Base-by-base conservation (phyloP, 2,888 invertebrate genomes). In the Phortica okadai region DNA sequence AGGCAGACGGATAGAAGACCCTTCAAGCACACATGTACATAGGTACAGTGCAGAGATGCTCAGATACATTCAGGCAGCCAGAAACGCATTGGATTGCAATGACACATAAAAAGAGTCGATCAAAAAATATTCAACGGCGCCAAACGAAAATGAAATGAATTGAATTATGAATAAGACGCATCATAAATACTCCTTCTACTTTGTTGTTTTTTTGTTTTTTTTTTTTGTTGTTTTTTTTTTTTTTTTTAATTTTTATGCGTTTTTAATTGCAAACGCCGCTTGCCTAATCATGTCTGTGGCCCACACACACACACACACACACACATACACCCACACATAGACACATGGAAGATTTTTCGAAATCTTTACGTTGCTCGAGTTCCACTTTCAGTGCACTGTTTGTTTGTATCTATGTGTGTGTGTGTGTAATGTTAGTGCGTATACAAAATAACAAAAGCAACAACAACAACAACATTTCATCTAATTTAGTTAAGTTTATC, bases 151-250 rank as follows among this genome's bases (percentile, higher is more conserved):
- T 54, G 42, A 83, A 87, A 82, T 79, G 82, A 84, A 84, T 85
- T 85, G 82, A 85, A 85, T 85, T 84, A 85, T 87, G 87, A 81
- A 82, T 79, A 83, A 86, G 81, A 78, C 84, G 58, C 33, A 33
- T 33, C 33, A 33, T 33, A 33, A 33, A 33, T 33, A 33, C 33
- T 33, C 4, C 33, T 33, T 21, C 42, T 6, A 76, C 74, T 78
- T 69, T 78, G 76, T 73, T 76, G 77, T 44, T 41, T 2, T 33
- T 33, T 33, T 33, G n/a, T 33, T 33, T 33, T 33, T 0, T 33
- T 76, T 81, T 77, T 21, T 77, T 74, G 14, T 72, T 73, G 74
- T 14, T 80, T 21, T 21, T 21, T 21, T 21, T 33, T 82, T 82
- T 81, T 80, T 82, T 83, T 76, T 77, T 79, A 56, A 74, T 82